These are phyloP conservation scores for Sphyrna mokarran DNA, from an alignment of 2,113 vertebrate genomes.

Conservation along the genomic window DNA sequence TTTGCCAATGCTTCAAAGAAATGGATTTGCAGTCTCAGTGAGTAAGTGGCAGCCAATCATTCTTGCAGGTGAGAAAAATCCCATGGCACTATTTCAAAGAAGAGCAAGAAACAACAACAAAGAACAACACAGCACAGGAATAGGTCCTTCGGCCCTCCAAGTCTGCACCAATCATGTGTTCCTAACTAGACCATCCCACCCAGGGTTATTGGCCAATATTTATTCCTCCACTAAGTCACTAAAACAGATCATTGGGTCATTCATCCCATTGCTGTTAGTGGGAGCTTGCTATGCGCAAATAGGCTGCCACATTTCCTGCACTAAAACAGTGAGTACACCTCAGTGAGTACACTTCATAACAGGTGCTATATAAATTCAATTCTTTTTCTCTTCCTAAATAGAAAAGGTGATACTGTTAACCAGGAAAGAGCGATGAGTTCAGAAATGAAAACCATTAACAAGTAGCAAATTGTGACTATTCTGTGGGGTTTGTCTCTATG, in stretches of 20 bases:
- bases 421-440: no score
- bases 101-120: no score
- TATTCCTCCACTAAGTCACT: neutral
- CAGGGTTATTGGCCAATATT: neutral
- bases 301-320: neutral
- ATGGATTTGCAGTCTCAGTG: neutral
- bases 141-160: no score
- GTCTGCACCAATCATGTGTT: no score
- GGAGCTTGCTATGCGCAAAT: neutral
- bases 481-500: no score
- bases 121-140: no score
- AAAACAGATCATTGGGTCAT: neutral
- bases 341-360: no score
- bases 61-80: neutral
- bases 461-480: no score
- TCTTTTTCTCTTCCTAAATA: neutral
- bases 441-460: no score
- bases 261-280: neutral
- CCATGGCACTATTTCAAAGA: neutral
- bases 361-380: neutral
- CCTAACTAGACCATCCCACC: no score
- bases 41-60: neutral
- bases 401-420: no score
- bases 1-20: neutral
- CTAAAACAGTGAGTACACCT: neutral